Evolutionary conservation across 2,888 invertebrate species (phyloP).

Genomic region (Sipunculus nudus): DNA sequence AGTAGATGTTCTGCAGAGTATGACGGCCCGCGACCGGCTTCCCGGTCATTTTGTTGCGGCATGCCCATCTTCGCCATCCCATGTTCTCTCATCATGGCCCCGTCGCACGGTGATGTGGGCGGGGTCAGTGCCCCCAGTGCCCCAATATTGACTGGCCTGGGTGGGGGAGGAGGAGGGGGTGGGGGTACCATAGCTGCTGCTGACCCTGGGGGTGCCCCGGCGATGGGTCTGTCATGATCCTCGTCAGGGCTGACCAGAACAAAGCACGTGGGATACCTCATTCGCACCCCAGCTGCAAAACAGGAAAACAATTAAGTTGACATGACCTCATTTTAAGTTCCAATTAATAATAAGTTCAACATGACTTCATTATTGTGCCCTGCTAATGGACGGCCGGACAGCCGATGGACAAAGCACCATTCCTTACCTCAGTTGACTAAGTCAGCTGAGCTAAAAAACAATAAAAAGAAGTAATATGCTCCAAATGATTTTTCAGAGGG

Average conservation of each 20-base stretch:
- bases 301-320: neutral
- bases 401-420: too few relatives aligned
- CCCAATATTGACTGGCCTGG: constrained; percentile 39
- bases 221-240: constrained; percentile 24
- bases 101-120: constrained; percentile 58
- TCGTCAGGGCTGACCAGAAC: constrained; percentile 75
- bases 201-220: neutral
- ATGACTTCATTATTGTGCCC: too few relatives aligned
- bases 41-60: too few relatives aligned
- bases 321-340: too few relatives aligned
- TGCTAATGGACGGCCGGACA: too few relatives aligned
- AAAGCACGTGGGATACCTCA: constrained; percentile 96
- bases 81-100: constrained; percentile 32
- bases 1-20: constrained; percentile 25
- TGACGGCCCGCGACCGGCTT: neutral
- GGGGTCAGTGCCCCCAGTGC: constrained; percentile 50
- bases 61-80: constrained; percentile 40
- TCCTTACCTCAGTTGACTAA: too few relatives aligned
- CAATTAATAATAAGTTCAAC: neutral
- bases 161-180: constrained; percentile 38
- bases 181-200: neutral
- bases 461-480: too few relatives aligned
- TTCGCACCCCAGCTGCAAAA: constrained; percentile 82
- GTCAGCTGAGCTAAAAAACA: too few relatives aligned
- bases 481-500: too few relatives aligned